Conservation (phyloP, 2,113 vertebrate species). For the Spermophilus dauricus region DNA sequence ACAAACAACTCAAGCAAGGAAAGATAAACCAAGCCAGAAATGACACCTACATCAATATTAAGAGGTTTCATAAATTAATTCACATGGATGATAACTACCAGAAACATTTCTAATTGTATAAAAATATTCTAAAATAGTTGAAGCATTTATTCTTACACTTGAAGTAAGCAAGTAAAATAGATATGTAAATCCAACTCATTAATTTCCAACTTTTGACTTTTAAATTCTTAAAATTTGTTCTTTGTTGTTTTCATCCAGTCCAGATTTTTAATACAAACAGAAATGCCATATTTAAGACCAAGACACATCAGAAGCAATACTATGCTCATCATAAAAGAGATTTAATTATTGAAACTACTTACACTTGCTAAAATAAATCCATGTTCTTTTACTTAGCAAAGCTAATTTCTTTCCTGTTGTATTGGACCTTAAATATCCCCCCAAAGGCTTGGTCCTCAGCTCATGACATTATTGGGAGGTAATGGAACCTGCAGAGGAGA, state of each 20-base stretch:
- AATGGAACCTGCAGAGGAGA: background rate
- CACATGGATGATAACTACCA: background rate
- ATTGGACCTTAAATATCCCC: background rate
- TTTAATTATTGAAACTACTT: background rate
- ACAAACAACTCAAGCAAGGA: background rate
- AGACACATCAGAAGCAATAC: background rate
- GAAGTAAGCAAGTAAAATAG: background rate
- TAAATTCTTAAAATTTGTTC: background rate
- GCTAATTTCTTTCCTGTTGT: background rate
- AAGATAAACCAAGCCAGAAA: background rate
- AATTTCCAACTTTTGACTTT: slow-evolving; percentile 30
- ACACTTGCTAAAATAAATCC: background rate
- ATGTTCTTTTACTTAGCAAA: background rate
- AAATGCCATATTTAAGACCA: slow-evolving; percentile 37
- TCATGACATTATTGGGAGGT: background rate
- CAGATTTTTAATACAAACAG: background rate
- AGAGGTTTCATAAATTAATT: slow-evolving; percentile 22
- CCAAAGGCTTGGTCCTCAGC: background rate
- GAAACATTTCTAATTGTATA: background rate
- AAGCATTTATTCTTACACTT: background rate
- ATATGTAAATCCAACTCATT: background rate
- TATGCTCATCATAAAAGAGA: background rate
- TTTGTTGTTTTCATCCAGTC: background rate
- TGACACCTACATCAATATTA: background rate
- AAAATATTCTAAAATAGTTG: background rate